Conservation (phyloP, 2,113 vertebrate genomes). For the Smithornis capensis region DNA sequence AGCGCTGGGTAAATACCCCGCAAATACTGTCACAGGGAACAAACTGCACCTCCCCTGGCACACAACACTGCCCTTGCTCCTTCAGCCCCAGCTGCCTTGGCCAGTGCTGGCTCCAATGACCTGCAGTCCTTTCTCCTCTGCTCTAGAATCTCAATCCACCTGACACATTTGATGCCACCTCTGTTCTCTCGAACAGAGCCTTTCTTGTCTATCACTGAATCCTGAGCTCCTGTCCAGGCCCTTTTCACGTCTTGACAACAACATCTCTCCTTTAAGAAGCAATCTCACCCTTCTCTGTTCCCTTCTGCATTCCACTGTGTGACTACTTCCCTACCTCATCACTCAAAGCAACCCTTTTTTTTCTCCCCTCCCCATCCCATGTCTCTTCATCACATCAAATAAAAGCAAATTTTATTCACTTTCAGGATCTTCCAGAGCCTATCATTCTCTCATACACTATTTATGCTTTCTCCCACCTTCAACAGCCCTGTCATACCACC, state of each 20-base stretch:
- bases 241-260: background rate
- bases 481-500: background rate
- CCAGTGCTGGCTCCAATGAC: background rate
- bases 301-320: background rate
- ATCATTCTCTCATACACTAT: constrained; percentile 28
- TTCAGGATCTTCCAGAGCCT: background rate
- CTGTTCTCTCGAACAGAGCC: background rate
- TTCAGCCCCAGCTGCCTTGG: background rate
- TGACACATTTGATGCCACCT: background rate
- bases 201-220: background rate
- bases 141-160: background rate
- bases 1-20: background rate
- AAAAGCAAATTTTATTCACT: constrained; percentile 32
- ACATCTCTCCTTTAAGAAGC: background rate
- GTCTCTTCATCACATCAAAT: constrained; percentile 10
- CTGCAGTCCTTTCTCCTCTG: background rate
- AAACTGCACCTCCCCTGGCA: background rate
- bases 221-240: background rate
- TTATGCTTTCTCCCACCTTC: constrained; percentile 26
- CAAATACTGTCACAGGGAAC: background rate
- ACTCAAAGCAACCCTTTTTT: background rate
- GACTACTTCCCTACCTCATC: background rate
- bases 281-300: background rate
- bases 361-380: background rate
- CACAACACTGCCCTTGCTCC: accelerated